A percentile compares a stretch with the other conserved stretches of the same genome.
Conservation (phyloP, 2,888 invertebrate species). For the Lepetodrilus schrolli region DNA sequence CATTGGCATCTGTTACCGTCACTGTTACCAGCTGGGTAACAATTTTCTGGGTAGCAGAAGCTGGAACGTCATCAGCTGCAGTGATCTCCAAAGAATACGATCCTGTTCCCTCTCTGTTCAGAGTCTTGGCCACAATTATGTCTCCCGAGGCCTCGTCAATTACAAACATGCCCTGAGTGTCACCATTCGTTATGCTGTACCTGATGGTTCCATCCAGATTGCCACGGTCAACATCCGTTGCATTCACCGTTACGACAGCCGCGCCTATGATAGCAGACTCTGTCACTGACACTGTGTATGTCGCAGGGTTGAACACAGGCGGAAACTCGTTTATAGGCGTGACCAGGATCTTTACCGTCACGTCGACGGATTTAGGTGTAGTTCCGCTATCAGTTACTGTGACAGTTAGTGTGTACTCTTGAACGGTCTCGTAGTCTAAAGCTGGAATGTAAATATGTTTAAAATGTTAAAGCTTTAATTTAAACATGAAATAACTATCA, state of each 20-base stretch:
- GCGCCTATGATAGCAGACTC: slow-evolving; percentile 48
- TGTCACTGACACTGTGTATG: slow-evolving; percentile 36
- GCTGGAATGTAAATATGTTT: no score
- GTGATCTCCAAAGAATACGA: slow-evolving; percentile 44
- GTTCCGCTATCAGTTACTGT: slow-evolving; percentile 33
- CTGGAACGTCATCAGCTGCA: slow-evolving; percentile 47
- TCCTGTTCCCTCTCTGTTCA: slow-evolving; percentile 51
- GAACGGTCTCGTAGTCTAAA: slow-evolving; percentile 49
- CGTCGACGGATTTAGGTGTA: slow-evolving; percentile 23
- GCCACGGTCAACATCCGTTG: slow-evolving; percentile 51
- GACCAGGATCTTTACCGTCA: slow-evolving; percentile 37
- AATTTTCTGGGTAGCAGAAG: slow-evolving; percentile 34
- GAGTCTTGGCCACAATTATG: slow-evolving; percentile 37
- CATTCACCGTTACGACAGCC: slow-evolving; percentile 47
- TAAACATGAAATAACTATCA: no score
- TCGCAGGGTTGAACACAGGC: slow-evolving; percentile 39
- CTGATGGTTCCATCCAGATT: slow-evolving; percentile 42
- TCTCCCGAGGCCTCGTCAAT: slow-evolving; percentile 38
- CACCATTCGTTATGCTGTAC: slow-evolving; percentile 43
- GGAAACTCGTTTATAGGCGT: slow-evolving; percentile 47
- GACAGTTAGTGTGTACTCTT: slow-evolving; percentile 44
- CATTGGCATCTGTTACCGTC: slow-evolving; percentile 91
- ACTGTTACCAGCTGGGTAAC: slow-evolving; percentile 85
- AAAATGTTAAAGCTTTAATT: no score
- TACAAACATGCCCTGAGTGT: slow-evolving; percentile 34